Evolutionary conservation across 2,888 invertebrate species (phyloP), one percentile per base, ranked within the genome.

Genomic region (Drepanosiphum platanoidis): DNA sequence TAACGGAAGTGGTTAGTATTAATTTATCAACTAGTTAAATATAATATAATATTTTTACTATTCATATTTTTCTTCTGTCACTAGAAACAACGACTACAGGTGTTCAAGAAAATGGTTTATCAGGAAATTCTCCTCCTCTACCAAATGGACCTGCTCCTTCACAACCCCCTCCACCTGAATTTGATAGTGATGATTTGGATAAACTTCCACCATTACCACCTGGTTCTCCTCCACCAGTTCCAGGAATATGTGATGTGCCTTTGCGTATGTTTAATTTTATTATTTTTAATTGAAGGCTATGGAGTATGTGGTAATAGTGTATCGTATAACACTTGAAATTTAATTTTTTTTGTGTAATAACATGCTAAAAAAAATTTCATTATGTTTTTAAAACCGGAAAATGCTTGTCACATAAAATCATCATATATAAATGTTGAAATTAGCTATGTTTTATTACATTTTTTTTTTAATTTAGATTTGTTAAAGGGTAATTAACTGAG

Each of bases 171-270:
- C 34, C n/a, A 0, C 68, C 77, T 52, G 68, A 77, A 27, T 84
- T 84, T 42, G 75, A 42, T 61, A 42, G 22, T 15, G 87, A 87
- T 42, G 87, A 87, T 27, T 90, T 90, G 87, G 89, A 90, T 75
- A 90, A 90, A 87, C 89, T 91, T 87, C 92, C 92, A n/a, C 92
- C 93, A 86, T 89, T 92, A 87, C 93, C 93, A 27, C 91, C 92
- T 58, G 92, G 92, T 80, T 92, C 93, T 77, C 92, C 92, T 86
- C 91, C 88, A 46, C 87, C 88, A 22, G 88, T 88, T 34, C 87
- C 88, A 11, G 81, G 79, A 72, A 66, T 80, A 34, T 74, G 81
- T 86, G 86, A 80, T 81, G 81, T 86, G 3, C 80, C 80, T 27
- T 27, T 74, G 32, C 70, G 86, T 86, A 71, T 61, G 71, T 71